phyloP scores from a whole-genome alignment of 2,113 vertebrate genomes.

The Prunella fulvescens region DNA sequence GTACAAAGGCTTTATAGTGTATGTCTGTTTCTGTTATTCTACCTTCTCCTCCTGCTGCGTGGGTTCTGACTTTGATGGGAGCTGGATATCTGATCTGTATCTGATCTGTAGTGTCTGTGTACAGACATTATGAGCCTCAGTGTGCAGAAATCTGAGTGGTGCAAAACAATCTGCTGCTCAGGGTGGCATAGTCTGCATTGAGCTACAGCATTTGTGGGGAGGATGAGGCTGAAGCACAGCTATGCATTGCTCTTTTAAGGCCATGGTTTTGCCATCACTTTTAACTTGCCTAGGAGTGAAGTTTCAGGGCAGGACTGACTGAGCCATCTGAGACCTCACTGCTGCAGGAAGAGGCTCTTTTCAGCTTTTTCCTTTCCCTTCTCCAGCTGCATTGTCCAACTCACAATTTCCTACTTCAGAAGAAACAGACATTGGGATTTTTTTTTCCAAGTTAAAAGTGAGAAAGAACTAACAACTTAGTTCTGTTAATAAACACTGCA shows the following conservation, averaged over 20 bases:
- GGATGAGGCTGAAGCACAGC: neutral
- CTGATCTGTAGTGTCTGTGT: neutral
- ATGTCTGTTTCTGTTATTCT: neutral
- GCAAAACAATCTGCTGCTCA: neutral
- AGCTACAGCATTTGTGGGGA: neutral
- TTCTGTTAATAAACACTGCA: neutral
- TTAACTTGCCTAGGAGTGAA: neutral
- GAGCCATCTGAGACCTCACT: neutral
- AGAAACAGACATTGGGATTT: neutral
- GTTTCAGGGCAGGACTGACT: neutral
- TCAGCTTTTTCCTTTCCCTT: neutral
- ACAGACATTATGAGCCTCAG: neutral
- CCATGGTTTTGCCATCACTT: neutral
- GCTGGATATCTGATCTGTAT: neutral
- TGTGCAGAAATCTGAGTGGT: neutral
- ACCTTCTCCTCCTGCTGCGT: neutral
- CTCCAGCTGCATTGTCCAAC: neutral
- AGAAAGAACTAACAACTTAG: neutral
- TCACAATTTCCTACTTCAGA: neutral
- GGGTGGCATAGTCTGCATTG: neutral
- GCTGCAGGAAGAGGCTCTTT: neutral
- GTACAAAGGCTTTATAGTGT: neutral
- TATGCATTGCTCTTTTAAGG: neutral
- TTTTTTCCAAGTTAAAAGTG: neutral
- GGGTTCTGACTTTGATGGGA: neutral